Percentiles rank a stretch among this genome's conserved stretches.
Evolutionary conservation across 2,888 invertebrate genomes (phyloP).

Genomic region (Lithophane leautieri): DNA sequence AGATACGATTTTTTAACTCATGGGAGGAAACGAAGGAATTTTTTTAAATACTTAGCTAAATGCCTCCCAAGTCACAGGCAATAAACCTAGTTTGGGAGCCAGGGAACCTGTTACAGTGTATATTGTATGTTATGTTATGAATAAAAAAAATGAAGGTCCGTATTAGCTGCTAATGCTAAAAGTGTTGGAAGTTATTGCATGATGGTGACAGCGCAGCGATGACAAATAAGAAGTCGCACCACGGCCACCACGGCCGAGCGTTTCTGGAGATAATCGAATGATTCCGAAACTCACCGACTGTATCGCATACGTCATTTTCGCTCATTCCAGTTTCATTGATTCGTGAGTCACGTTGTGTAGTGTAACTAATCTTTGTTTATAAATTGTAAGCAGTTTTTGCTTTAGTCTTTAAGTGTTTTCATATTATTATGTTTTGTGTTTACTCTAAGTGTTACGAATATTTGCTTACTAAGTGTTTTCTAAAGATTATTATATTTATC

Average conservation of each 20-base stretch:
- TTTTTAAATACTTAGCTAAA: not conserved
- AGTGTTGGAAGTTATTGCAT: not conserved
- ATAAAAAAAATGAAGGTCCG: too few species aligned
- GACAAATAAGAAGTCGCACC: not conserved
- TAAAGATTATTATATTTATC: constrained; percentile 1
- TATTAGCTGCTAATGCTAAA: not conserved
- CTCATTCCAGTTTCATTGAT: constrained; percentile 19
- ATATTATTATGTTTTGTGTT: not conserved
- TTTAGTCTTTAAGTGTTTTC: not conserved
- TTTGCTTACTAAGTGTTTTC: not conserved
- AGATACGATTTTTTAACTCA: not conserved
- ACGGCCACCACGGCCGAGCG: constrained; percentile 14
- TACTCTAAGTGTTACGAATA: not conserved
- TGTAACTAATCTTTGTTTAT: not conserved
- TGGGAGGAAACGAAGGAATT: too few species aligned
- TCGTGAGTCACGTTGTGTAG: constrained; percentile 21
- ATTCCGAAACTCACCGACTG: constrained; percentile 32
- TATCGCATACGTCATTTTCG: not conserved
- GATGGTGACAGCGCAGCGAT: not conserved
- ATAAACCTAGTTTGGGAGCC: too few species aligned
- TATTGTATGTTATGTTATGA: too few species aligned
- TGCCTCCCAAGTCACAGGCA: too few species aligned
- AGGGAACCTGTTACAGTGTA: too few species aligned
- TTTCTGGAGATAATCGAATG: constrained; percentile 38
- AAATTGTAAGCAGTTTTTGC: not conserved